These are phyloP conservation scores for Bicyclus anynana DNA, from an alignment of 1,140 invertebrate species.

Conservation along the genomic window DNA sequence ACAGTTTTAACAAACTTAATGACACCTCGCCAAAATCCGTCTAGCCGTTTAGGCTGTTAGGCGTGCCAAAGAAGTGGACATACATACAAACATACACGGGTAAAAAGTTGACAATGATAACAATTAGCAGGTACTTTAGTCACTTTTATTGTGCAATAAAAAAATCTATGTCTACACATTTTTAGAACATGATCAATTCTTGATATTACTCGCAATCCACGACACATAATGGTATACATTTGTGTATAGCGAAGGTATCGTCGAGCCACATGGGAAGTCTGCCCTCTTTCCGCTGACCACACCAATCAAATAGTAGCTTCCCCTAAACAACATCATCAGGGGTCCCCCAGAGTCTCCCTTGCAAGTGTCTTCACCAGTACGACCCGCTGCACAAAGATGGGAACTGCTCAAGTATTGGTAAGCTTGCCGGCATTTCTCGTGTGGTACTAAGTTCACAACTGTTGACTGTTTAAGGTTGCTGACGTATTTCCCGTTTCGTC, in stretches of 20 bases:
- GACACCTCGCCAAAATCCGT: too few species aligned
- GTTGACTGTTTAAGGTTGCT: constrained; percentile 59
- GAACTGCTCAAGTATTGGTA: constrained; percentile 40
- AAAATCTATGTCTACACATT: too few species aligned
- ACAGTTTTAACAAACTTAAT: too few species aligned
- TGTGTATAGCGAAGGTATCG: constrained; percentile 60
- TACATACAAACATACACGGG: too few species aligned
- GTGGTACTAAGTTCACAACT: constrained; percentile 49
- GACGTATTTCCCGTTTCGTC: constrained; percentile 43
- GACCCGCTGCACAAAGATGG: constrained; percentile 57
- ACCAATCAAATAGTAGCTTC: constrained; percentile 51
- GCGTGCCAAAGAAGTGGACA: too few species aligned
- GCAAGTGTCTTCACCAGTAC: constrained; percentile 58
- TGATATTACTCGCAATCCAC: constrained; percentile 53
- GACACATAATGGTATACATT: constrained; percentile 58
- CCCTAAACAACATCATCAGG: constrained; percentile 55
- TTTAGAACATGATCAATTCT: neutral
- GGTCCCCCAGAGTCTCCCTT: constrained; percentile 66
- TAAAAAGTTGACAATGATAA: too few species aligned
- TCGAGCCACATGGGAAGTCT: constrained; percentile 54
- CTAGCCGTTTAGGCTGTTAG: too few species aligned
- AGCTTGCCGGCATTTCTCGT: constrained; percentile 39
- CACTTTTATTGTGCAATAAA: too few species aligned
- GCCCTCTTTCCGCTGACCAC: constrained; percentile 63
- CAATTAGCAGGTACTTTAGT: too few species aligned